Conservation (phyloP, 2,113 vertebrate genomes). For the Murina feae region DNA sequence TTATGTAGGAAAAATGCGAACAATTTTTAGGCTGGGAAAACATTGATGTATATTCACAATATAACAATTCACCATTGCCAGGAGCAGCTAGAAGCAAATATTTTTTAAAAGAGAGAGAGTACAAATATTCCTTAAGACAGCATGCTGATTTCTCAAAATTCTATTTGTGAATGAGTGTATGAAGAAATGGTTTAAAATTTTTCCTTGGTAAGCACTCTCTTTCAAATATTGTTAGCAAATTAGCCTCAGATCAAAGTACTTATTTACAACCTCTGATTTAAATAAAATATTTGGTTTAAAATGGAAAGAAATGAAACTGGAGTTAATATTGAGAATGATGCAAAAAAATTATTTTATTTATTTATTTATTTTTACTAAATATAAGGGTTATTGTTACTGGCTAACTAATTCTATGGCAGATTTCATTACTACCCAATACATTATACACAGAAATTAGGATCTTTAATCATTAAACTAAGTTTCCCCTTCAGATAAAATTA, state of each 20-base stretch:
- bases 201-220: conserved; percentile 51
- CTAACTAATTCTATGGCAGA: conserved; percentile 33
- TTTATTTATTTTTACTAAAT: conserved; percentile 35
- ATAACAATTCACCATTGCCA: not conserved
- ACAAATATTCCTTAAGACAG: conserved; percentile 13
- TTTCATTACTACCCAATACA: conserved; percentile 7
- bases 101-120: not conserved
- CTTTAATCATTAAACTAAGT: conserved; percentile 44
- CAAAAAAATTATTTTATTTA: no score
- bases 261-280: conserved; percentile 40
- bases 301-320: not conserved
- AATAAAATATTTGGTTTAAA: conserved; percentile 29
- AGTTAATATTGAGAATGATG: conserved; percentile 21
- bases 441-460: conserved; percentile 31
- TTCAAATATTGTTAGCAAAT: conserved; percentile 59
- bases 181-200: not conserved
- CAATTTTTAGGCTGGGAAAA: conserved; percentile 25
- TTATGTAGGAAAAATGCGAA: conserved; percentile 59
- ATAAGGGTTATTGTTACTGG: conserved; percentile 7
- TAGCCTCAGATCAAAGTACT: conserved; percentile 46
- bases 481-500: conserved; percentile 63
- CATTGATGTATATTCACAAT: not conserved
- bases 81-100: conserved; percentile 49
- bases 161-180: not conserved
- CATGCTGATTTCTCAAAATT: conserved; percentile 47